Evolutionary conservation across 2,113 vertebrate genomes (phyloP), one percentile per base, ranked within the genome.

Genomic region (Peromyscus maniculatus): DNA sequence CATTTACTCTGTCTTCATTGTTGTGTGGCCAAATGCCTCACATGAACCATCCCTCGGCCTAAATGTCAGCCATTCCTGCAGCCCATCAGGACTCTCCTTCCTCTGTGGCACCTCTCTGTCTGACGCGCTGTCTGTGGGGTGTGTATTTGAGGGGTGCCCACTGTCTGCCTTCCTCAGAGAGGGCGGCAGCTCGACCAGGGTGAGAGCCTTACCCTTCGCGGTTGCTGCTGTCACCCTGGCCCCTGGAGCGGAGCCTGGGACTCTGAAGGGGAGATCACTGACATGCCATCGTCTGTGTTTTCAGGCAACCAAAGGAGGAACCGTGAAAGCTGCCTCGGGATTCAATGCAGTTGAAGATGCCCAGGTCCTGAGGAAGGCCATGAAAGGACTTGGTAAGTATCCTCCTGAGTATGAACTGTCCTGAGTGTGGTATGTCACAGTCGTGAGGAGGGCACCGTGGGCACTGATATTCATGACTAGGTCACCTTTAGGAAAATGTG

Each of bases 371-470:
- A 98, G 99, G 96, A 99, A 97, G 87, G 99, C 99, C 95, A 99
- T 99, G 99, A 99, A 99, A 97, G 99, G 99, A 80, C 31, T 99
- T 0, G 99, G 99, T 99, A 96, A 99, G 99, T 98, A 43, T 74
- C 91, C 57, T 3, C 1, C 66, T 0, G 12, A 19, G 36, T 22
- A 17, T 57, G 33, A 36, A 57, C 78, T n/a, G 52, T 87, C 39
- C 43, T 36, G 64, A 36, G 64, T 36, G 17, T 67, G 43, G 64
- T 33, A 7, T 49, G 84, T 87, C 64, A 62, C 36, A 7, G 43
- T 67, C 17, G 2, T 7, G 28, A 57, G 55, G 66, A 90, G 55
- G n/a, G 26, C 21, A 17, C 75, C 16, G 12, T 52, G 43, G 36
- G 55, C 7, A 5, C 59, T 31, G 78, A 80, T 36, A 17, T 26